Evolutionary conservation across 1,140 invertebrate species (phyloP).

Genomic region (Drosophila dunni): DNA sequence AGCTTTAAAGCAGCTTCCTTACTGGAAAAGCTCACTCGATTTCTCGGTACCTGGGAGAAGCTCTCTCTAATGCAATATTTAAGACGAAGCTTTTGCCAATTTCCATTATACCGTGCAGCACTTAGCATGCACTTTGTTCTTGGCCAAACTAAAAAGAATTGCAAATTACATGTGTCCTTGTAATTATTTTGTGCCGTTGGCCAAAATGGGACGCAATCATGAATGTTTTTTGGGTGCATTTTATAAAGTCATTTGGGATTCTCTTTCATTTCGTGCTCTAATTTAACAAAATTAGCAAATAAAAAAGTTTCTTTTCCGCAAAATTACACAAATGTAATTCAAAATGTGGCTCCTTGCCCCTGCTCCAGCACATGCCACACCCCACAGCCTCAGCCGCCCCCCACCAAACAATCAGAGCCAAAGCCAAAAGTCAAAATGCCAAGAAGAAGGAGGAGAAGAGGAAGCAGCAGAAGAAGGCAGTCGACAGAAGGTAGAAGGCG

Average conservation of each 20-base stretch:
- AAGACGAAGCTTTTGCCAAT: conserved; percentile 1
- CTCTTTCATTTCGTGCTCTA: conserved; percentile 74
- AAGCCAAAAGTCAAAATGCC: conserved; percentile 31
- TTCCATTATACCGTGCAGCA: conserved; percentile 15
- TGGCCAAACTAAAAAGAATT: conserved; percentile 55
- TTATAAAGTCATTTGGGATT: conserved; percentile 71
- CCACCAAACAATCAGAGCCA: conserved; percentile 12
- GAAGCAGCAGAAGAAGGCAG: conserved; percentile 14
- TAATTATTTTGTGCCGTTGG: conserved; percentile 61
- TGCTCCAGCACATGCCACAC: no score
- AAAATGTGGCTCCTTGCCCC: conserved; percentile 22
- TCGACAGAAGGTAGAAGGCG: not conserved
- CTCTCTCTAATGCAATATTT: not conserved
- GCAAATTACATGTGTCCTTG: conserved; percentile 66
- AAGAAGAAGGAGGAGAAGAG: conserved; percentile 30
- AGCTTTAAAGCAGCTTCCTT: no score
- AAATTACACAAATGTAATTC: conserved; percentile 83
- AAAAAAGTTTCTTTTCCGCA: conserved; percentile 80
- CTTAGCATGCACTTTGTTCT: conserved; percentile 16
- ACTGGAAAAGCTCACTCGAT: not conserved
- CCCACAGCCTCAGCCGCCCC: not conserved
- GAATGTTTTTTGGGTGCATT: conserved; percentile 48
- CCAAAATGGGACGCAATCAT: conserved; percentile 5
- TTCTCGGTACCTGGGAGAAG: not conserved
- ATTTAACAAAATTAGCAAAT: conserved; percentile 82